phyloP scores from a whole-genome alignment of 2,797 vertebrate genomes.

The Muraenolepis orangiensis region DNA sequence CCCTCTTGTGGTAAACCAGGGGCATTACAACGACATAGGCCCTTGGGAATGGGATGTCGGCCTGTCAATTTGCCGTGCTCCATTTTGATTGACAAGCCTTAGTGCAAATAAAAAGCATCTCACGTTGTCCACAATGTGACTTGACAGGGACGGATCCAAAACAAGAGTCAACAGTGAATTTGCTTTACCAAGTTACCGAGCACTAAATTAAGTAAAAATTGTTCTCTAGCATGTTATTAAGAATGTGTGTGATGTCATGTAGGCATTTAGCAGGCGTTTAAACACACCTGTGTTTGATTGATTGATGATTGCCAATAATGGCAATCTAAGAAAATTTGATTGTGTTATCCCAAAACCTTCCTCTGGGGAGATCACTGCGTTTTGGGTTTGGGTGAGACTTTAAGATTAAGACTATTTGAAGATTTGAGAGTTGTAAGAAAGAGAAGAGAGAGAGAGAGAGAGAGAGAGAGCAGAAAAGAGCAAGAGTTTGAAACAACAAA shows the following conservation, averaged over 20 bases:
- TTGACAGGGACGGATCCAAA: neutral
- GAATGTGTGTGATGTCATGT: neutral
- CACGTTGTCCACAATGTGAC: too few species aligned
- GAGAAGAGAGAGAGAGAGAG: too few species aligned
- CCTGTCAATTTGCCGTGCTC: neutral
- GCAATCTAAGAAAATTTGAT: neutral
- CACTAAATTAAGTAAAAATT: too few species aligned
- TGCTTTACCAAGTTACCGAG: too few species aligned
- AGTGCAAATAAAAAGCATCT: too few species aligned
- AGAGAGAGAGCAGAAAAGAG: too few species aligned
- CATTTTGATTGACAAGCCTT: too few species aligned
- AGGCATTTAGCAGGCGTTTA: neutral
- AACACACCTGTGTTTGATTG: too few species aligned
- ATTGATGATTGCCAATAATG: neutral
- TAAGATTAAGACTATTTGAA: neutral
- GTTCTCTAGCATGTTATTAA: neutral
- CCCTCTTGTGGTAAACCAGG: constrained; percentile 40
- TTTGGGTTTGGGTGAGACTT: neutral
- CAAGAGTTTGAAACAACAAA: too few species aligned
- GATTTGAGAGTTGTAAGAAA: too few species aligned
- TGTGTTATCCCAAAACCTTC: neutral
- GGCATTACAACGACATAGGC: constrained; percentile 29
- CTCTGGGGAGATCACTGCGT: neutral
- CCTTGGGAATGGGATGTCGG: neutral
- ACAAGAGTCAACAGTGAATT: neutral